Conservation (phyloP, 2,888 invertebrate genomes). For the Lasioglossum lativentre region DNA sequence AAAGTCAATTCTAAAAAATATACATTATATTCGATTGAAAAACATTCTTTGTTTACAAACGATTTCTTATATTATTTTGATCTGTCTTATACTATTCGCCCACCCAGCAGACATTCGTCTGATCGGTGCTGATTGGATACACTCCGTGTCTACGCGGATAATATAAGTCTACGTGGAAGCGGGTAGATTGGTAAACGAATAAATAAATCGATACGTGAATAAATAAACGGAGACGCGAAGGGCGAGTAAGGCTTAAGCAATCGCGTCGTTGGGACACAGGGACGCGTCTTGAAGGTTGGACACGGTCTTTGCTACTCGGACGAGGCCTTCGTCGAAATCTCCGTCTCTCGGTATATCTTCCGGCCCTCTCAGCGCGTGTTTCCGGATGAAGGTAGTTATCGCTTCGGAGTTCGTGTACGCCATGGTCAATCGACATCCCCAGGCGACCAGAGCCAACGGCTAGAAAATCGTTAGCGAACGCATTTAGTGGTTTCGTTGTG, state of each 20-base stretch:
- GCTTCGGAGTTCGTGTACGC: slow-evolving; percentile 87
- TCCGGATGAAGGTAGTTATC: slow-evolving; percentile 88
- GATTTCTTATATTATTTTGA: not conserved
- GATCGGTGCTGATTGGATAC: not conserved
- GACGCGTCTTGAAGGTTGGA: slow-evolving; percentile 84
- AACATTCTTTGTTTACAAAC: not conserved
- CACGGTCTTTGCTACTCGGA: slow-evolving; percentile 84
- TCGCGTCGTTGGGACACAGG: slow-evolving; percentile 82
- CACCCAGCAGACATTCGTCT: not conserved
- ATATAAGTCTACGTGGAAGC: not conserved
- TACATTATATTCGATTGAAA: not conserved
- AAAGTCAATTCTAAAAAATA: not conserved
- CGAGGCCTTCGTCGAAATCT: slow-evolving; percentile 85
- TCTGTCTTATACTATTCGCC: not conserved
- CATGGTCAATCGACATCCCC: slow-evolving; percentile 91
- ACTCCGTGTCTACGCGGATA: not conserved
- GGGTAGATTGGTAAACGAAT: not conserved
- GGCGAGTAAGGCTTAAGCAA: not conserved
- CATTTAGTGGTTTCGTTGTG: not conserved
- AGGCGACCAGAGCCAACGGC: slow-evolving; percentile 91
- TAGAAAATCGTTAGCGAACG: slow-evolving; percentile 79
- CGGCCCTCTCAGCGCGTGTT: slow-evolving; percentile 87
- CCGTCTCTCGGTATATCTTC: slow-evolving; percentile 85
- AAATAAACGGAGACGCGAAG: not conserved
- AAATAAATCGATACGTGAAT: not conserved